Base-by-base conservation (phyloP, 2,113 vertebrate genomes). In the Microcebus jonahi region DNA sequence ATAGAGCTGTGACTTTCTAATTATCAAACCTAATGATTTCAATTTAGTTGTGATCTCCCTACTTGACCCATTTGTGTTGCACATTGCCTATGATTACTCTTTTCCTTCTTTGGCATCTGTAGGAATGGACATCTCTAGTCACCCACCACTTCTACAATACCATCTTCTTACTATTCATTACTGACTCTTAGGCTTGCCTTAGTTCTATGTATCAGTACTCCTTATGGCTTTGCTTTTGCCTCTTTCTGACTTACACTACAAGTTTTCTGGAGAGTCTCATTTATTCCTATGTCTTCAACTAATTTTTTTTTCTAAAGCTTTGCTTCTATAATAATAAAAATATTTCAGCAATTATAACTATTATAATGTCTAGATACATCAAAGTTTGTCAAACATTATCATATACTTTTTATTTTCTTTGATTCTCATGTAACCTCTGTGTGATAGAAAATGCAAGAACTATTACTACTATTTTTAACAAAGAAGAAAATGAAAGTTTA, bases 71-170 rank as follows among this genome's bases (percentile, higher is more conserved):
- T 1, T 11, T 57, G 29, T 36, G 3, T 27, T 31, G 71, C 20
- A 5, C 23, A 17, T 39, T 3, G 31, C 4, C n/a, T 6, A 0
- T 3, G 17, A n/a, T 20, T 8, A 0, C 36, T 12, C 20, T 8
- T n/a, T n/a, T 12, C 27, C 5, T 1, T 21, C 53, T 20, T 50
- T 53, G 23, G 29, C 21, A 57, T 42, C 13, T 25, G 0, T 4
- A 23, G 36, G 5, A 17, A 1, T 31, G 65, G 45, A 6, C 42
- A 10, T 0, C 2, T 36, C 23, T 27, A 0, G 3, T 45, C 29
- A 27, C 18, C 31, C 8, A 11, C 2, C 21, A 27, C 10, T 8
- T 36, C n/a, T 18, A 0, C 50, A 17, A 12, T 42, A 34, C 2
- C 67, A 13, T 2, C 13, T 50, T 48, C 29, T 6, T 12, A 8